These are phyloP conservation scores for Heliconius congener DNA, from an alignment of 1,140 invertebrate species.

Conservation along the genomic window DNA sequence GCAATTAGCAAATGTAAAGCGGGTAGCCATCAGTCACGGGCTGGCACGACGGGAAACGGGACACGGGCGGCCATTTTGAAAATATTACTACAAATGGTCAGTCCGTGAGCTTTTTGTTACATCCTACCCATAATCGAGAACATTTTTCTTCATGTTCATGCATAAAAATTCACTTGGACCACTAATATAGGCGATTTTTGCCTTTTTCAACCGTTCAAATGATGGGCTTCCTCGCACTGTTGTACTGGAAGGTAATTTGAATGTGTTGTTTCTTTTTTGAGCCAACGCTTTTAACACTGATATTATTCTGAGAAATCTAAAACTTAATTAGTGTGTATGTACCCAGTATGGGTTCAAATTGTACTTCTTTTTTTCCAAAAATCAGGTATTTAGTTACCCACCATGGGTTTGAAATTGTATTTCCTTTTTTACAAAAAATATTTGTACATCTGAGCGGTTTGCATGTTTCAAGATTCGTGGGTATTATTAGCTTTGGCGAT, in stretches of 20 bases:
- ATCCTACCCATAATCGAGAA: slow-evolving; percentile 42
- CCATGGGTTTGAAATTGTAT: slow-evolving; percentile 28
- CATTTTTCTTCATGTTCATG: slow-evolving; percentile 43
- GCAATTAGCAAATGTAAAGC: slow-evolving; percentile 32
- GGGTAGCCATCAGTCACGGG: slow-evolving; percentile 49
- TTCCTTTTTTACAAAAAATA: slow-evolving; percentile 52
- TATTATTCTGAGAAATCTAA: slow-evolving; percentile 52
- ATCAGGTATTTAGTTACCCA: too few relatives aligned
- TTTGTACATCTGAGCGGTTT: slow-evolving; percentile 38
- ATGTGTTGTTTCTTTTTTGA: slow-evolving; percentile 47
- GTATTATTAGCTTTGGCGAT: slow-evolving; percentile 30
- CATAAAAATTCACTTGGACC: slow-evolving; percentile 50
- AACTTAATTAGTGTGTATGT: slow-evolving; percentile 48
- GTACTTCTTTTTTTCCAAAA: slow-evolving; percentile 18
- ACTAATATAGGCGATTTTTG: slow-evolving; percentile 48
- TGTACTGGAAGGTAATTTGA: slow-evolving; percentile 53
- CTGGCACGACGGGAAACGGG: slow-evolving; percentile 38
- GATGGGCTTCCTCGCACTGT: slow-evolving; percentile 58
- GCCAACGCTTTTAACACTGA: slow-evolving; percentile 45
- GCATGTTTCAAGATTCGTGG: slow-evolving; percentile 15
- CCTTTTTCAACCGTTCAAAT: slow-evolving; percentile 56
- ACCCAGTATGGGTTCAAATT: slow-evolving; percentile 21
- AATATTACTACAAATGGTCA: slow-evolving; percentile 47
- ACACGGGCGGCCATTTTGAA: slow-evolving; percentile 51
- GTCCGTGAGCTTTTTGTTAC: slow-evolving; percentile 40